Evolutionary conservation across 2,113 vertebrate genomes (phyloP).

Genomic region (Psilopogon haemacephalus): DNA sequence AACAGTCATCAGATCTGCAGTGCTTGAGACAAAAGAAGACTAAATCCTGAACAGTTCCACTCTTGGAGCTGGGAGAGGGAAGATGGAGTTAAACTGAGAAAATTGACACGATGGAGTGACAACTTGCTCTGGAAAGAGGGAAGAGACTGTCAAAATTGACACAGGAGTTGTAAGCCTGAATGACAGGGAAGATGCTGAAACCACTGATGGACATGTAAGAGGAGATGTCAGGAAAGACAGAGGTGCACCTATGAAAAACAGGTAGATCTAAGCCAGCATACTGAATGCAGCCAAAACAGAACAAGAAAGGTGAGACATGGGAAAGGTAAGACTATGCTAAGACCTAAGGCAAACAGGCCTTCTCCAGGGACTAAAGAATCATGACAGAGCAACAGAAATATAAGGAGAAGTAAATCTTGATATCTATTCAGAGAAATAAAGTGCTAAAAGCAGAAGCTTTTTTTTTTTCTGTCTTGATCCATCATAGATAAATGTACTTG

Average conservation of each 20-base stretch:
- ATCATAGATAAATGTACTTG: not conserved
- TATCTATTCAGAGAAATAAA: not conserved
- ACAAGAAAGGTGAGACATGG: not conserved
- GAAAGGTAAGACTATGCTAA: not conserved
- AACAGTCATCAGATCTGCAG: not conserved
- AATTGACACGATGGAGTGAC: not conserved
- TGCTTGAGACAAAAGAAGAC: not conserved
- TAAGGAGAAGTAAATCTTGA: not conserved
- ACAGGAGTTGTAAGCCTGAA: not conserved
- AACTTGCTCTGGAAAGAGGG: not conserved
- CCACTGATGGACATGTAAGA: not conserved
- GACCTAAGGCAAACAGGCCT: not conserved
- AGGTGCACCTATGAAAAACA: not conserved
- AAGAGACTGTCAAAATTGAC: slow-evolving; percentile 1
- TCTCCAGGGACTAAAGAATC: not conserved
- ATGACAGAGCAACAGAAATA: not conserved
- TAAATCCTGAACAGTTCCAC: not conserved
- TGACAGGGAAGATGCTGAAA: slow-evolving; percentile 22
- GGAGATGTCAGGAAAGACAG: not conserved
- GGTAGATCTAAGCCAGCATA: not conserved
- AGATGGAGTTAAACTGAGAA: not conserved
- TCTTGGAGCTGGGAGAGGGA: not conserved
- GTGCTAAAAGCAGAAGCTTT: not conserved
- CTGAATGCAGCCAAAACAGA: not conserved
- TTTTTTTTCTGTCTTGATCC: not conserved